These are phyloP conservation scores for Idaea biselata DNA, from an alignment of 2,888 invertebrate species.

Conservation along the genomic window DNA sequence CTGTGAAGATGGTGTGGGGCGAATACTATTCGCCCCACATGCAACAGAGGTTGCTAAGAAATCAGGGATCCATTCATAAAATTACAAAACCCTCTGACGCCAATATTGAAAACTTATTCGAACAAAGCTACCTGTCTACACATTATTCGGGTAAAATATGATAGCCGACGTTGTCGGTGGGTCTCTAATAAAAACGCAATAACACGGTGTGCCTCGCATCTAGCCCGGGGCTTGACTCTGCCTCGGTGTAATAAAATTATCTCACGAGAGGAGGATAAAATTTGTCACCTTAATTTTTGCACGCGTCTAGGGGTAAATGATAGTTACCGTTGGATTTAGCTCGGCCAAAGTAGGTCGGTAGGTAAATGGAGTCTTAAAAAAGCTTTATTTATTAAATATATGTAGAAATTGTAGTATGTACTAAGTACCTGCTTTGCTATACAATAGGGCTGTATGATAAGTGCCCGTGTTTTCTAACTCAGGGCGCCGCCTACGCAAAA, in stretches of 20 bases:
- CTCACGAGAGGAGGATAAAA: conserved; percentile 62
- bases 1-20: too few relatives aligned
- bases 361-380: too few relatives aligned
- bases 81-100: conserved; percentile 19
- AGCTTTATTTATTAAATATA: too few relatives aligned
- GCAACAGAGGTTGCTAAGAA: background rate
- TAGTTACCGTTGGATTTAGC: conserved; percentile 11
- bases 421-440: too few relatives aligned
- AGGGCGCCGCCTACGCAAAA: too few relatives aligned
- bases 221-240: conserved; percentile 61
- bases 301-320: conserved; percentile 30
- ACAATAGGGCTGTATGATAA: too few relatives aligned
- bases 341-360: conserved; percentile 7
- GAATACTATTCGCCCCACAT: too few relatives aligned
- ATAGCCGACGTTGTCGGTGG: conserved; percentile 49
- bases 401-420: too few relatives aligned
- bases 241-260: conserved; percentile 70
- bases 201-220: conserved; percentile 52
- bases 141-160: conserved; percentile 65
- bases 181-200: conserved; percentile 72
- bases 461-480: too few relatives aligned
- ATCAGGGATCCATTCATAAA: conserved; percentile 13
- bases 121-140: conserved; percentile 51
- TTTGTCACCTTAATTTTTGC: conserved; percentile 62
- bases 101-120: conserved; percentile 51